Evolutionary conservation across 2,797 vertebrate genomes (phyloP), one percentile per base, ranked within the genome.

Genomic region (Sebastes variabilis): DNA sequence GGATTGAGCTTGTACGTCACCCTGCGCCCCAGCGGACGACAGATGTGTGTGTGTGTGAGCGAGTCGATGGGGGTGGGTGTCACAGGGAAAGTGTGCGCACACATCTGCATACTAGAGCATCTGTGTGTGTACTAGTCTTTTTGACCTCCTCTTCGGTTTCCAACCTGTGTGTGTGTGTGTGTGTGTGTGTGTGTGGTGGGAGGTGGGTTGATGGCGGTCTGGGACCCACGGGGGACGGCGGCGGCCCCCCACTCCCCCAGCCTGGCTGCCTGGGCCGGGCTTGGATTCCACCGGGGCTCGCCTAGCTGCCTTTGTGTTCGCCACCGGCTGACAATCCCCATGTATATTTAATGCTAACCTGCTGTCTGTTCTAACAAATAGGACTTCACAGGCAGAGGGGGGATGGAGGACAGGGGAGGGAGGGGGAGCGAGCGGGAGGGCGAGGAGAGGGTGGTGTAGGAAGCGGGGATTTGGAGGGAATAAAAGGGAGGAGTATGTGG

Each of bases 271-370:
- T 89, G 87, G 84, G 88, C 92, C 88, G 59, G 87, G 88, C 85
- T 78, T 27, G 58, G 89, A 89, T 91, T 93, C 93, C 94, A 75
- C 92, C 79, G 85, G 93, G 94, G 91, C 88, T 81, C 75, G 71
- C 83, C 88, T 42, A 76, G 88, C 89, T 83, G 94, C 92, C 95
- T 96, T 96, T 96, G 95, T 96, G 93, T 94, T 95, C 84, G 88
- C 93, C 93, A 94, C 92, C 91, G 93, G 93, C 94, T 96, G 94
- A 96, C 94, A 95, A 93, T 95, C 95, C 93, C 95, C 94, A 96
- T 96, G 95, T 96, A 96, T 96, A 96, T 96, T 96, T 96, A 96
- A 96, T 96, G 95, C 93, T 96, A 96, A 96, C 95, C 96, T 96
- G 95, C 96, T 96, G 96, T 96, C 96, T 95, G 94, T 93, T 93